Conservation (phyloP, 2,888 invertebrate genomes). For the Nephrotoma guestfalica region DNA sequence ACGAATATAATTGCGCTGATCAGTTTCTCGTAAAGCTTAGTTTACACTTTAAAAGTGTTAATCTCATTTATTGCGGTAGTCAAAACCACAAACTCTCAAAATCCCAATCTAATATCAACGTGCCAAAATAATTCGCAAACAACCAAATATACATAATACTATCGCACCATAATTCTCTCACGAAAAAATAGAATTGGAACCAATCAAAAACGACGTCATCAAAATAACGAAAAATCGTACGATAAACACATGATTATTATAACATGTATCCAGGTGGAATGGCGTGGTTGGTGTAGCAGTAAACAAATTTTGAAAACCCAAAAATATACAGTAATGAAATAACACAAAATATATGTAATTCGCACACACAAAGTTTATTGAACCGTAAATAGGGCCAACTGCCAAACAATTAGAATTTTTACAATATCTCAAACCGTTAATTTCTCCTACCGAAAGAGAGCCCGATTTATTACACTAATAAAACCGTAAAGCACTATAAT, state of each 20-base stretch:
- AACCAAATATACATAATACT: not conserved
- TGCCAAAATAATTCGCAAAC: too few species aligned
- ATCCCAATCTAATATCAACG: too few species aligned
- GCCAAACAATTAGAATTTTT: not conserved
- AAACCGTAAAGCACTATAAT: not conserved
- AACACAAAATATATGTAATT: not conserved
- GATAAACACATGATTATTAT: not conserved
- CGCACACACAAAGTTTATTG: not conserved
- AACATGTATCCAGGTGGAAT: not conserved
- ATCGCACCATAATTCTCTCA: not conserved
- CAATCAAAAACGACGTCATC: not conserved
- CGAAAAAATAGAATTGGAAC: not conserved
- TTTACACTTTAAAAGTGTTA: too few species aligned
- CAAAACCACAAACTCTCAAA: too few species aligned
- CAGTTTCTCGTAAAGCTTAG: too few species aligned
- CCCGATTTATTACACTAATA: not conserved
- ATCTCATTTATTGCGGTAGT: too few species aligned
- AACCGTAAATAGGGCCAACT: not conserved
- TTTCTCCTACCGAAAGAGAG: not conserved
- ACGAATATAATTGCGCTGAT: too few species aligned
- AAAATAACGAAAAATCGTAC: not conserved
- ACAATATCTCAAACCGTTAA: not conserved
- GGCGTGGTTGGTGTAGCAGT: not conserved
- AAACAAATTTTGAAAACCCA: not conserved
- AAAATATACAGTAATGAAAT: not conserved